Evolutionary conservation across 2,113 vertebrate genomes (phyloP), one percentile per base, ranked within the genome.

Genomic region (Epinephelus fuscoguttatus): DNA sequence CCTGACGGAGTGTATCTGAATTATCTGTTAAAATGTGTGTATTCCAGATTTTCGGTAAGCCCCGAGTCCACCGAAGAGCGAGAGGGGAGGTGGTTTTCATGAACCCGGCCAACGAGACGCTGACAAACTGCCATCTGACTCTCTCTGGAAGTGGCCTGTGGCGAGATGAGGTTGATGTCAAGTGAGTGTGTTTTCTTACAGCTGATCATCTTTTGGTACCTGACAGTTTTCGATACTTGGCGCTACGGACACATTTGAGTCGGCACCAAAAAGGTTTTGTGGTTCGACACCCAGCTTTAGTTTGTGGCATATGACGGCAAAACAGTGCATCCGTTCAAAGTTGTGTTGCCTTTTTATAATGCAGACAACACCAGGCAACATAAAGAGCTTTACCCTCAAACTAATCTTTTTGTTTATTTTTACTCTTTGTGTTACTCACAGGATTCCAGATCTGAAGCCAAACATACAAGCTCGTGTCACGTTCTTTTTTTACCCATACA

Each of bases 121-220:
- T 98, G 89, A 88, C 71, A 2, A 55, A 95, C 40, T 97, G 96
- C 78, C 30, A 66, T 13, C 49, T 97, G 33, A 92, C 89, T 2
- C 15, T 97, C 1, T 61, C 90, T 0, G 97, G 97, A 30, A 93
- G 78, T 78, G 97, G 96, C 0, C 89, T 98, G 17, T 47, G 96
- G 21, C 21, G 84, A 33, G 89, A 64, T 0, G 33, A 85, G 0
- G 0, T 18, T 0, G 0, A 47, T 0, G 0, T 0, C 60, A 75
- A 17, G 92, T 94, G 4, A 14, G 42, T 69, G 21, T 37, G 37
- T 49, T 3, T 14, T 13, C 33, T 37, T 37, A 37, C 33, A 37
- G 33, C 6, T 7, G 33, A 7, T 37, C 33, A 37, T 30, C 4
- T 45, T 45, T 45, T 45, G 42, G 42, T 45, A 45, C 42, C 11